Conservation (phyloP, 1,140 invertebrate species). For the Nebria ingens region DNA sequence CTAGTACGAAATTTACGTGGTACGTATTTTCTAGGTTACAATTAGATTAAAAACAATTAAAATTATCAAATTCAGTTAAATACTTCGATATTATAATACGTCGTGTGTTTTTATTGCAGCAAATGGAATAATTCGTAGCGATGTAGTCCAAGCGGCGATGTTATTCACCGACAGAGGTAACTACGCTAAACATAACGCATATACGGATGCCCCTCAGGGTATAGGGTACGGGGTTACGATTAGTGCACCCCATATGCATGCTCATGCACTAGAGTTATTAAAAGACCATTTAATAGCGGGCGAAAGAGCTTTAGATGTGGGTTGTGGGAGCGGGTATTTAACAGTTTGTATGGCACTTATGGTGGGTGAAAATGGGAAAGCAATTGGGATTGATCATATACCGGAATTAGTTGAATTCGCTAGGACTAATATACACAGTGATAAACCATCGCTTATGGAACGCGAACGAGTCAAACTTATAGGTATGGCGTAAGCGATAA, state of each 20-base stretch:
- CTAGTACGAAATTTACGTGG: slow-evolving; percentile 72
- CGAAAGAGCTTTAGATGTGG: slow-evolving; percentile 81
- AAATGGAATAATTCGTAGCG: slow-evolving; percentile 73
- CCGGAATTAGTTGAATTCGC: slow-evolving; percentile 69
- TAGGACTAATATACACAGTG: slow-evolving; percentile 64
- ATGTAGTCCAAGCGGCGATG: slow-evolving; percentile 77
- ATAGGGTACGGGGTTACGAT: slow-evolving; percentile 90
- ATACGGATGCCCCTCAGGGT: slow-evolving; percentile 80
- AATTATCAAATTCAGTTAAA: slow-evolving; percentile 11
- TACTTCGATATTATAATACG: slow-evolving; percentile 1
- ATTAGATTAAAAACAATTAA: slow-evolving; percentile 12
- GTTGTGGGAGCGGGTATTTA: slow-evolving; percentile 90
- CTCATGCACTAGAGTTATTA: slow-evolving; percentile 83
- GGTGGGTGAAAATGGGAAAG: slow-evolving; percentile 62
- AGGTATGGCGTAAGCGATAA: slow-evolving; percentile 40
- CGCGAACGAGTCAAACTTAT: slow-evolving; percentile 57
- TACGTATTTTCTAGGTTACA: slow-evolving; percentile 35
- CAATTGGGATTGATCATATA: slow-evolving; percentile 90
- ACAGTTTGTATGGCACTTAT: slow-evolving; percentile 91
- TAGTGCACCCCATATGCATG: slow-evolving; percentile 98
- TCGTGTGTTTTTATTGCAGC: slow-evolving; percentile 46
- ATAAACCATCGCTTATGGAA: slow-evolving; percentile 56
- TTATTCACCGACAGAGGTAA: slow-evolving; percentile 70
- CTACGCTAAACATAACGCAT: slow-evolving; percentile 68
- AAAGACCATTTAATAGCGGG: slow-evolving; percentile 73